Conservation (phyloP, 1,140 invertebrate genomes). For the Asbolus verrucosus region DNA sequence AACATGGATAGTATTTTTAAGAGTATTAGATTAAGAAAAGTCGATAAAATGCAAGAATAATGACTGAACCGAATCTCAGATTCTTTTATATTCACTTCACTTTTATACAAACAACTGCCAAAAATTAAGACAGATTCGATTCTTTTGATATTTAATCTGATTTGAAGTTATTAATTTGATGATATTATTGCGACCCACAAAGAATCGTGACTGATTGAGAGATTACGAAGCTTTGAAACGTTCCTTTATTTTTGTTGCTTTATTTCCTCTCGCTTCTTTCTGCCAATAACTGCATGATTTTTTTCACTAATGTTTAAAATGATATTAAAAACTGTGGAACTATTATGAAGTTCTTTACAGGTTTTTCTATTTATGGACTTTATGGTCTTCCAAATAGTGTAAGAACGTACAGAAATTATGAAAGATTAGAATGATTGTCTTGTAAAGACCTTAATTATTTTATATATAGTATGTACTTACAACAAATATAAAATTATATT, state of each 20-base stretch:
- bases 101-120: too few relatives aligned
- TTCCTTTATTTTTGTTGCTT: slow-evolving; percentile 31
- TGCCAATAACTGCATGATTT: slow-evolving; percentile 31
- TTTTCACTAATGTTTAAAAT: slow-evolving; percentile 24
- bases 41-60: too few relatives aligned
- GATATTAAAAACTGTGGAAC: slow-evolving; percentile 16
- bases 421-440: slow-evolving; percentile 55
- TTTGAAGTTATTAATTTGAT: not conserved
- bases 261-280: slow-evolving; percentile 20
- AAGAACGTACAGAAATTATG: slow-evolving; percentile 58
- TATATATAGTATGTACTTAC: slow-evolving; percentile 1
- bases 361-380: slow-evolving; percentile 60
- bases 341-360: slow-evolving; percentile 58
- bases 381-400: slow-evolving; percentile 63
- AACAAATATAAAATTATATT: too few relatives aligned
- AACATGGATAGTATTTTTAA: slow-evolving; percentile 27
- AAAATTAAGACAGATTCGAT: not conserved
- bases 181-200: slow-evolving; percentile 25
- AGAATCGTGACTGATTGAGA: not conserved
- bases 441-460: not conserved
- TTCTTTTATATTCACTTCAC: too few relatives aligned
- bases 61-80: too few relatives aligned
- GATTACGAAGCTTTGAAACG: slow-evolving; percentile 38
- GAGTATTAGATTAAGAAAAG: slow-evolving; percentile 32
- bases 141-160: slow-evolving; percentile 5